phyloP scores from a whole-genome alignment of 2,113 vertebrate genomes.

The Hucho hucho region DNA sequence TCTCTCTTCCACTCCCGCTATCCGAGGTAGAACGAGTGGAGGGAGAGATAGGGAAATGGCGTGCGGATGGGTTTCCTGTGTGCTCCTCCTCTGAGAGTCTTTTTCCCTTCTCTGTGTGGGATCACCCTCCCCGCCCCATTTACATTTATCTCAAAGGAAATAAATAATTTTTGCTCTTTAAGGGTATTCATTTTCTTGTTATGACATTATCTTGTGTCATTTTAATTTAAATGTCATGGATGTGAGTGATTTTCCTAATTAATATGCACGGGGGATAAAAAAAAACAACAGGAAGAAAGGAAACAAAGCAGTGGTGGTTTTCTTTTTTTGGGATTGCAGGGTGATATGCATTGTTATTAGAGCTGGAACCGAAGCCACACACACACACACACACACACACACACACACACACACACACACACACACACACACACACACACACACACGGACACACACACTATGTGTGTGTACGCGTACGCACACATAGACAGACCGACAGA shows the following conservation, averaged over 20 bases:
- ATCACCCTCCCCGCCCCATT: constrained; percentile 52
- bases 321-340: constrained; percentile 30
- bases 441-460: constrained; percentile 5
- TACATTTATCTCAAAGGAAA: constrained; percentile 59
- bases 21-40: constrained; percentile 73
- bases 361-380: constrained; percentile 27
- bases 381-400: constrained; percentile 25
- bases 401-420: constrained; percentile 40
- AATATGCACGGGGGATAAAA: constrained; percentile 53
- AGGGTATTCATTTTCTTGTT: constrained; percentile 62
- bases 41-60: constrained; percentile 67
- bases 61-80: constrained; percentile 54
- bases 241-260: constrained; percentile 66
- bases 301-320: constrained; percentile 52
- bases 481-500: too few species aligned
- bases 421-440: constrained; percentile 25
- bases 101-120: constrained; percentile 39
- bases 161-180: constrained; percentile 64
- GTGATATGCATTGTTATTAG: constrained; percentile 62
- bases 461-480: too few species aligned
- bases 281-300: constrained; percentile 45
- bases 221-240: constrained; percentile 74
- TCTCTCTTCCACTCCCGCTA: constrained; percentile 48
- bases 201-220: constrained; percentile 72
- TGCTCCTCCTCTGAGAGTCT: constrained; percentile 30